Conservation (phyloP, 2,113 vertebrate genomes). For the Cinclus mexicanus region DNA sequence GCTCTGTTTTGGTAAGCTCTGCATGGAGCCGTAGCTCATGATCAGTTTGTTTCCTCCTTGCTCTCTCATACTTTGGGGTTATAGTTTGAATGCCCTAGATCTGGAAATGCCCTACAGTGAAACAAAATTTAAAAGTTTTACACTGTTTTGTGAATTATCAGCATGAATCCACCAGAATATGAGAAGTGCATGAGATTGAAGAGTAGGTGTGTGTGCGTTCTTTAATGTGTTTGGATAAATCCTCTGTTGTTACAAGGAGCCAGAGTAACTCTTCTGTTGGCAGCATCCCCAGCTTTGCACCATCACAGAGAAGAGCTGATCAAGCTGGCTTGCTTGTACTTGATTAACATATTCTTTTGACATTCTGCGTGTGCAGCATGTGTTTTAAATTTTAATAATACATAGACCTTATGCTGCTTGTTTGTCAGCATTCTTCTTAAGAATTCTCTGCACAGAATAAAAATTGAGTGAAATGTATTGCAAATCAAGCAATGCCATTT, state of each 20-base stretch:
- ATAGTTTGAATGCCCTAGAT: not conserved
- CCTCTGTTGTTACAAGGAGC: not conserved
- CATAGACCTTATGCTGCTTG: slow-evolving; percentile 44
- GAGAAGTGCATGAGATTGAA: not conserved
- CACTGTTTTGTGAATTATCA: not conserved
- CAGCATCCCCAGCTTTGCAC: slow-evolving; percentile 23
- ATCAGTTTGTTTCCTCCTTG: not conserved
- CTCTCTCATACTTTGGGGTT: not conserved
- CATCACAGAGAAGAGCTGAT: slow-evolving; percentile 14
- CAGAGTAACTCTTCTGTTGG: not conserved
- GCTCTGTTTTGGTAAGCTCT: not conserved
- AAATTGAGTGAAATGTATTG: not conserved
- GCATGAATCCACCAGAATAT: not conserved
- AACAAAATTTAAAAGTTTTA: not conserved
- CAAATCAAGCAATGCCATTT: slow-evolving; percentile 36
- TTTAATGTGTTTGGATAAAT: not conserved
- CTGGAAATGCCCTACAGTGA: not conserved
- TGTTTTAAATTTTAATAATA: slow-evolving; percentile 67
- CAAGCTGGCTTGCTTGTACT: not conserved
- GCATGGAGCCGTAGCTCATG: not conserved
- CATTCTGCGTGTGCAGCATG: slow-evolving; percentile 46
- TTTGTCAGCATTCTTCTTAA: slow-evolving; percentile 36
- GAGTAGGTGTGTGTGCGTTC: not conserved
- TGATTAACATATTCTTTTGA: slow-evolving; percentile 63
- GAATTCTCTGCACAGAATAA: not conserved